Conservation (phyloP, 2,888 invertebrate species). For the Adelognathus sp. region DNA sequence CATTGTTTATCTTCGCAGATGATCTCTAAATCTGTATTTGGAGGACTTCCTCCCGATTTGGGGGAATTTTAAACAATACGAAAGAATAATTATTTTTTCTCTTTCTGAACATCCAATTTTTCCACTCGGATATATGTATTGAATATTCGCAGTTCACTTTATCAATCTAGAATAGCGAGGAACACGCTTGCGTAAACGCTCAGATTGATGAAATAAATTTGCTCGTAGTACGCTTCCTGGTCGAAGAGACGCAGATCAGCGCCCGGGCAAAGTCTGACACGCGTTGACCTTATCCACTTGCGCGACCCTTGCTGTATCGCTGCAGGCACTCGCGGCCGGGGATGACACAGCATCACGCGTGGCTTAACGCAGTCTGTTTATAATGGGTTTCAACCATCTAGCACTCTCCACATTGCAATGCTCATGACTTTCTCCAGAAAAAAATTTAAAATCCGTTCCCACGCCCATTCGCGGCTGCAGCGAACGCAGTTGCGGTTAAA, state of each 20-base stretch:
- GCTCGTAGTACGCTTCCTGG: neutral
- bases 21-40: too few relatives aligned
- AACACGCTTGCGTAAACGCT: neutral
- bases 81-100: too few relatives aligned
- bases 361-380: constrained; percentile 32
- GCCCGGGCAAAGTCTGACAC: constrained; percentile 45
- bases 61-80: too few relatives aligned
- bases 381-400: constrained; percentile 45
- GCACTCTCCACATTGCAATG: neutral
- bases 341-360: neutral
- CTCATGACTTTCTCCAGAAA: neutral
- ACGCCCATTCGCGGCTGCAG: too few relatives aligned
- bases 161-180: too few relatives aligned
- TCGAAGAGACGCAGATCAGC: neutral
- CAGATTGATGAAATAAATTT: neutral
- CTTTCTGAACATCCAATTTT: too few relatives aligned
- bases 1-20: too few relatives aligned
- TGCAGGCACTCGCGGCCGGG: neutral
- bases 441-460: neutral
- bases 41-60: too few relatives aligned
- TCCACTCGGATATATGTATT: too few relatives aligned
- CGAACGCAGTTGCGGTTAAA: too few relatives aligned
- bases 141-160: too few relatives aligned
- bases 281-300: constrained; percentile 52
- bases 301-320: constrained; percentile 16